Percentiles rank a stretch among this genome's conserved stretches.
Evolutionary conservation across 2,888 invertebrate species (phyloP).

Genomic region (Tinea pellionella): DNA sequence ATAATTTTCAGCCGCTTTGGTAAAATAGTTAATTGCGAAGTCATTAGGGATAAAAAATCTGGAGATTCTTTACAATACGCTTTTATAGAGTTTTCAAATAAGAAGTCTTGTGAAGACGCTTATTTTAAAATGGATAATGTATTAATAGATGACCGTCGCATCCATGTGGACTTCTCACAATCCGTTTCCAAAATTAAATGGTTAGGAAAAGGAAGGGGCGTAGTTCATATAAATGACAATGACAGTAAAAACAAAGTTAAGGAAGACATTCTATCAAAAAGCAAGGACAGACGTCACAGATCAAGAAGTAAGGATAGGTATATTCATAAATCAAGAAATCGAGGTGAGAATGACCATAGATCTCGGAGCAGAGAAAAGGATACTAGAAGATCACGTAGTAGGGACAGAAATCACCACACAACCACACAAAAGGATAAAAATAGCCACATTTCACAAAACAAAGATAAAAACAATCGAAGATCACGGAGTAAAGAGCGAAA

Average conservation of each 20-base stretch:
- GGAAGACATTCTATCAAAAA: slow-evolving; percentile 23
- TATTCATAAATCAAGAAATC: not conserved
- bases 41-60: slow-evolving; percentile 92
- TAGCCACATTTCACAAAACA: slow-evolving; percentile 13
- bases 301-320: not conserved
- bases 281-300: slow-evolving; percentile 21
- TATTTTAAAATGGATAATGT: slow-evolving; percentile 99
- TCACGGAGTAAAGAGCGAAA: slow-evolving; percentile 16
- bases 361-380: not conserved
- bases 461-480: slow-evolving; percentile 18
- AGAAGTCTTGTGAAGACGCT: slow-evolving; percentile 94
- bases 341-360: slow-evolving; percentile 11
- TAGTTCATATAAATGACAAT: slow-evolving; percentile 66
- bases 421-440: slow-evolving; percentile 22
- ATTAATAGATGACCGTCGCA: slow-evolving; percentile 96
- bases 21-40: slow-evolving; percentile 92
- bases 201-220: slow-evolving; percentile 88
- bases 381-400: not conserved
- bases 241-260: slow-evolving; percentile 24
- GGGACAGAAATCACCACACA: slow-evolving; percentile 17
- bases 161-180: slow-evolving; percentile 99
- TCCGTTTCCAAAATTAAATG: slow-evolving; percentile 95
- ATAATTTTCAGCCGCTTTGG: slow-evolving; percentile 98
- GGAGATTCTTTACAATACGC: slow-evolving; percentile 98
- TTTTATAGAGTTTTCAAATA: slow-evolving; percentile 96